A percentile compares a stretch with the other conserved stretches of the same genome.
phyloP scores from a whole-genome alignment of 2,888 invertebrate genomes.

The Microplitis manilae region DNA sequence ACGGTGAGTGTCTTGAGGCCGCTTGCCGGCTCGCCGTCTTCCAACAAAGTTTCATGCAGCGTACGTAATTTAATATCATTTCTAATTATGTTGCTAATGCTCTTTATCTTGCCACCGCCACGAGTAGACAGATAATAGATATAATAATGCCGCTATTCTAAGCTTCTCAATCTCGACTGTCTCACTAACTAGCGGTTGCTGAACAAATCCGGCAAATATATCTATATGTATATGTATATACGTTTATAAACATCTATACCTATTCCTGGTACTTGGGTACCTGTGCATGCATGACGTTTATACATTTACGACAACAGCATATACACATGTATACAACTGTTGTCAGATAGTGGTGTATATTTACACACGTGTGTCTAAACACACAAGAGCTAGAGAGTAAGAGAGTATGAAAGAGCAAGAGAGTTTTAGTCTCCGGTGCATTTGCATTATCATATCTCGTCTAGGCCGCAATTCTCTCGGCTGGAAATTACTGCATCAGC shows the following conservation, averaged over 20 bases:
- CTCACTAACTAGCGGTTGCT: constrained; percentile 27
- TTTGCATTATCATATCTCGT: constrained; percentile 58
- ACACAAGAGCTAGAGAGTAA: constrained; percentile 12
- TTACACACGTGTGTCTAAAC: neutral
- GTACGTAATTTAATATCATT: constrained; percentile 12
- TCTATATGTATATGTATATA: constrained; percentile 13
- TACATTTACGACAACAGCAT: neutral
- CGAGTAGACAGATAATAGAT: constrained; percentile 28
- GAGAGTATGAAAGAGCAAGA: neutral
- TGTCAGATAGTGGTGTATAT: neutral
- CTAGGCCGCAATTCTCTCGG: constrained; percentile 57
- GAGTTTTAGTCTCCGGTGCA: neutral
- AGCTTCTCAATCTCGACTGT: constrained; percentile 27
- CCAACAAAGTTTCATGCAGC: neutral
- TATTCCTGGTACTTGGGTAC: neutral
- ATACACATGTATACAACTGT: constrained; percentile 1
- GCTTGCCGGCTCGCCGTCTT: neutral
- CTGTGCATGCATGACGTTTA: neutral
- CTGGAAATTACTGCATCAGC: constrained; percentile 59
- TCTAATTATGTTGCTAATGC: constrained; percentile 14
- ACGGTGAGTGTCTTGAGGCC: too few relatives aligned
- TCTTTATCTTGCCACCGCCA: constrained; percentile 12
- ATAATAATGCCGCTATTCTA: constrained; percentile 19
- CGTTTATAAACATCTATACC: constrained; percentile 29
- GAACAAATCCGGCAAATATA: constrained; percentile 39